These are phyloP conservation scores for Eulithis testata DNA, from an alignment of 2,888 invertebrate genomes.

Conservation along the genomic window DNA sequence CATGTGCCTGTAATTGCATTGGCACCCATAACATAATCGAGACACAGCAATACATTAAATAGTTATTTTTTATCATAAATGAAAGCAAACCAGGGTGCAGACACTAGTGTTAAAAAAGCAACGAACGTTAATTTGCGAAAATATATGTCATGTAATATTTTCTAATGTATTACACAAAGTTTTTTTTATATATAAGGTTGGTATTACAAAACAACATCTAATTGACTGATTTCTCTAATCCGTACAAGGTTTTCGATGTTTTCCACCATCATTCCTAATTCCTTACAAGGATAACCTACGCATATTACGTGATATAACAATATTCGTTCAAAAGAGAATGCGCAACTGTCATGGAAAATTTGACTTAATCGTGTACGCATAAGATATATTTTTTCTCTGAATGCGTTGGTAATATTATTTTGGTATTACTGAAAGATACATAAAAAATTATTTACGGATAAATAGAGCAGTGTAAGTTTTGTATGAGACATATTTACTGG, in stretches of 20 bases:
- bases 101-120: too few species aligned
- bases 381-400: background rate
- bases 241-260: slow-evolving; percentile 16
- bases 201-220: slow-evolving; percentile 4
- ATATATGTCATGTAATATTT: too few species aligned
- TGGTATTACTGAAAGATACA: background rate
- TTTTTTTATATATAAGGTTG: too few species aligned
- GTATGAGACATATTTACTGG: background rate
- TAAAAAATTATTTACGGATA: slow-evolving; percentile 7
- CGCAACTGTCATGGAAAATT: background rate
- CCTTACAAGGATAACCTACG: slow-evolving; percentile 6
- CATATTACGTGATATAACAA: background rate
- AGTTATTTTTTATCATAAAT: too few species aligned
- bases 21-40: too few species aligned
- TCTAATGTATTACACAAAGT: too few species aligned
- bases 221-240: slow-evolving; percentile 16
- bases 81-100: too few species aligned
- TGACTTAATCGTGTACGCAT: background rate
- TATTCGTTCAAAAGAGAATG: background rate
- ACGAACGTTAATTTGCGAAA: too few species aligned
- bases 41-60: too few species aligned
- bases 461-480: slow-evolving; percentile 9
- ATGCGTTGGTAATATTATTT: background rate
- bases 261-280: slow-evolving; percentile 6
- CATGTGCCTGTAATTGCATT: too few species aligned